Percentiles rank a stretch among this genome's conserved stretches.
Evolutionary conservation across 2,797 vertebrate species (phyloP).

Genomic region (Smutsia gigantea): DNA sequence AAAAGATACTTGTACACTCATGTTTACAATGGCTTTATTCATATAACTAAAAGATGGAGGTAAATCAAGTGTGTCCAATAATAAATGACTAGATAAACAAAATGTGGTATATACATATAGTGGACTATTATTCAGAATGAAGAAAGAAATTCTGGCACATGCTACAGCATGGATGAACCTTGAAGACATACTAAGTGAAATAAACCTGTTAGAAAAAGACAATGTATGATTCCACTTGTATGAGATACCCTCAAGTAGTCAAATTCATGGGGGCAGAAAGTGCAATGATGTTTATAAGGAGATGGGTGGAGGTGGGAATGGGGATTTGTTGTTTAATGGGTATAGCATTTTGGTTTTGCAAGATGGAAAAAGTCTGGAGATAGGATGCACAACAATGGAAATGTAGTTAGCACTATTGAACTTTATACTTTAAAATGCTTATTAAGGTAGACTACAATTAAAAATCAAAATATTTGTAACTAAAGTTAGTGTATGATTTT

Average conservation of each 20-base stretch:
- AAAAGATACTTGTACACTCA: not conserved
- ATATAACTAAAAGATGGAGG: not conserved
- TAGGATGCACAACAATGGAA: not conserved
- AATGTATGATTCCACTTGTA: not conserved
- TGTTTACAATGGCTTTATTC: not conserved
- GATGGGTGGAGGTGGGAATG: not conserved
- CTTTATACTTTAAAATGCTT: not conserved
- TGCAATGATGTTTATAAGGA: not conserved
- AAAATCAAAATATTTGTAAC: not conserved
- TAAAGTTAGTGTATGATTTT: constrained; percentile 35
- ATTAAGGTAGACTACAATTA: not conserved
- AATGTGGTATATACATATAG: not conserved
- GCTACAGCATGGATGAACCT: not conserved
- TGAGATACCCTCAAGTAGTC: not conserved
- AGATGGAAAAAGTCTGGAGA: not conserved
- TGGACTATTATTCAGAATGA: not conserved
- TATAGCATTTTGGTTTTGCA: not conserved
- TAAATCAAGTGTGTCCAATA: not conserved
- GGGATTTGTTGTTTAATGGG: not conserved
- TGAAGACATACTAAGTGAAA: not conserved
- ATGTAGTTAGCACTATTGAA: not conserved
- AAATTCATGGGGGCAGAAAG: not conserved
- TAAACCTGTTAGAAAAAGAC: not conserved
- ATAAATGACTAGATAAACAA: not conserved
- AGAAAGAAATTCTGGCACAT: not conserved